Evolutionary conservation across 2,888 invertebrate genomes (phyloP), one percentile per base, ranked within the genome.

Genomic region (Chrysolina haemoptera): DNA sequence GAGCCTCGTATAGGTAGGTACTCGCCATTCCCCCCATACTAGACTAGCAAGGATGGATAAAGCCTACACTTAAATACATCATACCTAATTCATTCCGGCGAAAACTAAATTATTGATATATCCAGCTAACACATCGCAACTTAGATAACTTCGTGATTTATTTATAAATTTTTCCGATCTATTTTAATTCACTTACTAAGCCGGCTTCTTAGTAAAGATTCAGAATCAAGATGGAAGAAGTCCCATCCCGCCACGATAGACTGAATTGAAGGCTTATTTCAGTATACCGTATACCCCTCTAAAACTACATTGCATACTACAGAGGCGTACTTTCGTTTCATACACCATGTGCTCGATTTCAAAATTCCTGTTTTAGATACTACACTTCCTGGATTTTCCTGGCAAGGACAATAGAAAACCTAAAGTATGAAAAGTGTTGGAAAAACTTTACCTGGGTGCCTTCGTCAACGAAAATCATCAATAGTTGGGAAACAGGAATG

Each of bases 61-160:
- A 86, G 84, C 85, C 85, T 86, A 87, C 85, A 85, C 81, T 86
- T 86, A 85, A 87, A 86, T 85, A 85, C 85, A 86, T 86, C 92
- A 90, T 92, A 93, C 93, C 93, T 93, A 93, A 90, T 91, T 90
- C 92, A 93, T 93, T 91, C 91, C 93, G 91, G 89, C 87, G 90
- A 89, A 88, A 90, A 90, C 90, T 91, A 89, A 90, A 91, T 90
- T 88, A 89, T 89, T 89, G 89, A 88, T 84, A 83, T 81, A 79
- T 82, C 85, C 83, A 82, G 79, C 82, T 79, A 81, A 82, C 84
- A 85, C 86, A 87, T 87, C 74, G 79, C 80, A 80, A 81, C 76
- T 81, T 78, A 69, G 73, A 78, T 67, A 81, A 80, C 76, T 76
- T 77, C 77, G 75, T 64, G 73, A 78, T 81, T 75, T 81, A 77